Evolutionary conservation across 2,797 vertebrate species (phyloP).

Genomic region (Stomatorhinus walkeri): DNA sequence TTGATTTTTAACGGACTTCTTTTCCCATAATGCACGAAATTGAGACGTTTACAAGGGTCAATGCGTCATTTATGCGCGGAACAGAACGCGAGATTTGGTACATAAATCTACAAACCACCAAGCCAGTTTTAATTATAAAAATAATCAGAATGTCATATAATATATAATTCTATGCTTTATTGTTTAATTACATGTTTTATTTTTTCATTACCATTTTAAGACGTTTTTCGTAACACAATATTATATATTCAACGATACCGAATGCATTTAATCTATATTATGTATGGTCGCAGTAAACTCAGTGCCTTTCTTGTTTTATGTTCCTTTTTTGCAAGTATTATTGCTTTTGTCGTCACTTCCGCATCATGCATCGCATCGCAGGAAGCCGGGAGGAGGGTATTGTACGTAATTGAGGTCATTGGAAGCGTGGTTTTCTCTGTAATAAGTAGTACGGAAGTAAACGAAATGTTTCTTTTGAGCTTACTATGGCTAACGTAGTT

Average conservation of each 20-base stretch:
- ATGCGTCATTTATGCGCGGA: neutral
- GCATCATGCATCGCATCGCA: neutral
- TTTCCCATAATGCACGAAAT: slow-evolving; percentile 36
- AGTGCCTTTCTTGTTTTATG: neutral
- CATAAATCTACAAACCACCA: neutral
- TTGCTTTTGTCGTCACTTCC: neutral
- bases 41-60: neutral
- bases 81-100: neutral
- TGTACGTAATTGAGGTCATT: neutral
- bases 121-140: neutral
- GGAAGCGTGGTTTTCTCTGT: neutral
- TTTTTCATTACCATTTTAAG: neutral
- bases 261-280: neutral
- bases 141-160: neutral
- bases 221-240: neutral
- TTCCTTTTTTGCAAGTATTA: neutral
- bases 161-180: neutral
- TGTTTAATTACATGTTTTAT: neutral
- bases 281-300: neutral
- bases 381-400: neutral
- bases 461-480: neutral
- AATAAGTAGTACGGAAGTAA: neutral
- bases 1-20: slow-evolving; percentile 45
- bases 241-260: neutral
- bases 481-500: neutral